Evolutionary conservation across 2,888 invertebrate genomes (phyloP).

Genomic region (Hoplodrina ambigua): DNA sequence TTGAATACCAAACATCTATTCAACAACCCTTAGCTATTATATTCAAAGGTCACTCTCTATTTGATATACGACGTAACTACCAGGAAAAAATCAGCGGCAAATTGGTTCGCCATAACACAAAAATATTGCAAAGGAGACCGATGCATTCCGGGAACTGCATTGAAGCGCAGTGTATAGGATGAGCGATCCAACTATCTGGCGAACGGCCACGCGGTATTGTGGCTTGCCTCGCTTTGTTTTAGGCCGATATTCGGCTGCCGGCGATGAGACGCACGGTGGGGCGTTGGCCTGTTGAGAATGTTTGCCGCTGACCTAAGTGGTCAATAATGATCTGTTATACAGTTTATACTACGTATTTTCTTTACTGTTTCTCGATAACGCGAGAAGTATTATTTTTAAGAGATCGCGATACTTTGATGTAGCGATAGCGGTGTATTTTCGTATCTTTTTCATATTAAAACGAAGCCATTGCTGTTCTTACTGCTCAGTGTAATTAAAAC

Average conservation of each 20-base stretch:
- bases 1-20: conserved; percentile 48
- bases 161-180: conserved; percentile 82
- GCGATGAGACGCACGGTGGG: conserved; percentile 76
- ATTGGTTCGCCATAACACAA: conserved; percentile 80
- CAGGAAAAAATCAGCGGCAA: conserved; percentile 78
- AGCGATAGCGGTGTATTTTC: conserved; percentile 62
- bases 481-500: conserved; percentile 82
- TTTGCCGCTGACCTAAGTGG: conserved; percentile 88
- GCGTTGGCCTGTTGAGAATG: conserved; percentile 89
- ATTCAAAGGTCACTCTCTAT: conserved; percentile 47
- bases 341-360: conserved; percentile 80
- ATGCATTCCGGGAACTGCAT: conserved; percentile 88
- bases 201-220: conserved; percentile 69
- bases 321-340: conserved; percentile 89
- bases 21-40: conserved; percentile 47
- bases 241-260: conserved; percentile 72
- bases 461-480: conserved; percentile 65
- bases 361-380: conserved; percentile 76
- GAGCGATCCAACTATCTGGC: conserved; percentile 73
- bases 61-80: conserved; percentile 64
- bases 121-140: conserved; percentile 87
- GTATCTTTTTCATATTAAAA: conserved; percentile 61
- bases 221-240: conserved; percentile 67
- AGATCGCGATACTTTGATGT: conserved; percentile 65
- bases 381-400: conserved; percentile 68